Evolutionary conservation across 2,888 invertebrate species (phyloP).

Genomic region (Tanypteryx hageni): DNA sequence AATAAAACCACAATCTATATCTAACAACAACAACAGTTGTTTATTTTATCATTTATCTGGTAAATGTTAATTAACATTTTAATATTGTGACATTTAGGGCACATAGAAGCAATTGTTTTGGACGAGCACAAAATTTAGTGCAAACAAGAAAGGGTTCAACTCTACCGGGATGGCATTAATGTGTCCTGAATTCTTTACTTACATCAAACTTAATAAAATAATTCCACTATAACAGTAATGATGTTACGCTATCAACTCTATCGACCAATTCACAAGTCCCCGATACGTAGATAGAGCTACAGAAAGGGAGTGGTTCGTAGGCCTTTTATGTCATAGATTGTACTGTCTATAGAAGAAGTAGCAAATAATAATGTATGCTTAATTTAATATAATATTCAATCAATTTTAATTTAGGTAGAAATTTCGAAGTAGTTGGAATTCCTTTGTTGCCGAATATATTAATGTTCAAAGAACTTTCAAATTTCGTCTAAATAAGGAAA

Average conservation of each 20-base stretch:
- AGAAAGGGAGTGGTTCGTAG: constrained; percentile 53
- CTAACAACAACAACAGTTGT: too few species aligned
- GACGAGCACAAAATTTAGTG: too few species aligned
- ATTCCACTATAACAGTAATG: neutral
- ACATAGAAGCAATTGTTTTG: too few species aligned
- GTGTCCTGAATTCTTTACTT: too few species aligned
- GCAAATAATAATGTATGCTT: neutral
- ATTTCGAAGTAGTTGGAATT: neutral
- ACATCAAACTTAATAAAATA: neutral
- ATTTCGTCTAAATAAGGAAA: constrained; percentile 37
- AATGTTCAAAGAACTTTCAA: constrained; percentile 29
- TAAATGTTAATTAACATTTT: too few species aligned
- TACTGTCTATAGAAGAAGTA: neutral
- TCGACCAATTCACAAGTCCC: neutral
- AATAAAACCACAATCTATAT: too few species aligned
- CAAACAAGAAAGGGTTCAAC: too few species aligned
- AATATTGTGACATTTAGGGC: too few species aligned
- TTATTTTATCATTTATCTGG: too few species aligned
- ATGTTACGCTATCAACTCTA: neutral
- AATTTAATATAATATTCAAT: neutral
- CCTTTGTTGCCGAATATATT: too few species aligned
- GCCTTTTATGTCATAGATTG: neutral
- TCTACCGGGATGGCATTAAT: too few species aligned
- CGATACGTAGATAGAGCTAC: neutral
- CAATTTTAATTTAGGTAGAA: neutral